Percentiles rank a stretch among this genome's conserved stretches.
phyloP scores from a whole-genome alignment of 2,888 invertebrate species.

The Gasteruption jaculator region DNA sequence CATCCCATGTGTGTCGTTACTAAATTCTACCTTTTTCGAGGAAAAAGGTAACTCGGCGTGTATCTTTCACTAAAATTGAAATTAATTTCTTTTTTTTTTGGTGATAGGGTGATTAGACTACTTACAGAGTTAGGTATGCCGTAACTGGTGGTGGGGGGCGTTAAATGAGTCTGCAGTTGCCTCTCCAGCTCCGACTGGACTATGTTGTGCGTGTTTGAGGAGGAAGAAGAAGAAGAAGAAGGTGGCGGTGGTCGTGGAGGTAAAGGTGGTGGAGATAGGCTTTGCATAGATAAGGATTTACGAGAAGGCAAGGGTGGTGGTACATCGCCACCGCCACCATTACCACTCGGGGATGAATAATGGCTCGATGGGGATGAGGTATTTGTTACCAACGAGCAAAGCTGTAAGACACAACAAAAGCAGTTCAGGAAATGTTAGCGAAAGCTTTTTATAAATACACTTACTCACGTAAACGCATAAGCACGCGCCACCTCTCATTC shows the following conservation, averaged over 20 bases:
- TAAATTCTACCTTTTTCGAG: too few relatives aligned
- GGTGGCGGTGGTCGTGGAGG: constrained; percentile 59
- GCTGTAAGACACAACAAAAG: constrained; percentile 52
- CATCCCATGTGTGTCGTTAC: too few relatives aligned
- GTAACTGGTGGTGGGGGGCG: constrained; percentile 48
- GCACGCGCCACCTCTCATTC: too few relatives aligned
- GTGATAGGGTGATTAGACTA: constrained; percentile 41
- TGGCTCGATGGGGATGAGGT: constrained; percentile 45
- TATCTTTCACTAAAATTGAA: too few relatives aligned
- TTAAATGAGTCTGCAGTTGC: constrained; percentile 50
- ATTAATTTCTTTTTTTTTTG: constrained; percentile 4
- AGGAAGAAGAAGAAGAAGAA: constrained; percentile 38
- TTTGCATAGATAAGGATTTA: constrained; percentile 49
- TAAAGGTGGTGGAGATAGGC: constrained; percentile 57
- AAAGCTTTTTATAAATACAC: constrained; percentile 32
- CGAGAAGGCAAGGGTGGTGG: constrained; percentile 52
- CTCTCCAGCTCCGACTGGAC: constrained; percentile 47
- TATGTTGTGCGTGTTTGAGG: constrained; percentile 47
- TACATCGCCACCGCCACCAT: constrained; percentile 40
- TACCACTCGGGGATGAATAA: constrained; percentile 42
- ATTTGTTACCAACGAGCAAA: constrained; percentile 52
- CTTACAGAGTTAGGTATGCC: constrained; percentile 52
- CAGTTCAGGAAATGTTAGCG: constrained; percentile 38
- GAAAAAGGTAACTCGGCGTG: too few relatives aligned
- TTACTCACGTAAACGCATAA: too few relatives aligned